A percentile compares a stretch with the other conserved stretches of the same genome.
These are phyloP conservation scores for Siniperca obscura DNA, from an alignment of 2,797 vertebrate genomes.

Conservation along the genomic window DNA sequence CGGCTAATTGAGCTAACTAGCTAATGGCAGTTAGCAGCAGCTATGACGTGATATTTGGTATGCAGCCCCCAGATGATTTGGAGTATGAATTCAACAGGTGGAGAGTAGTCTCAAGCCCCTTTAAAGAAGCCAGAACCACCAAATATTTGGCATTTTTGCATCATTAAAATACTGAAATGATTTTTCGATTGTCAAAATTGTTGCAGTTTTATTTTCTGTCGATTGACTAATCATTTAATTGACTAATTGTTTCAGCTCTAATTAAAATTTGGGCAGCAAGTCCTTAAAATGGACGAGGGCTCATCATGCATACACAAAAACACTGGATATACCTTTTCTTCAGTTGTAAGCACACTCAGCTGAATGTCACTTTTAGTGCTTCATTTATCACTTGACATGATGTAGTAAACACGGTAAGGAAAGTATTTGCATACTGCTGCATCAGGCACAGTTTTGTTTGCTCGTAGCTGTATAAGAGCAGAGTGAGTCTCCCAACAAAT, in stretches of 20 bases:
- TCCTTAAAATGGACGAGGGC: conserved; percentile 12
- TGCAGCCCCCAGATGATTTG: no score
- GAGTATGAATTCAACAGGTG: no score
- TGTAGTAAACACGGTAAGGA: conserved; percentile 44
- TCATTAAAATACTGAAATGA: conserved; percentile 6
- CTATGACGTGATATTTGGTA: no score
- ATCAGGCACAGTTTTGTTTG: conserved; percentile 69
- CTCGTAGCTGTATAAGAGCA: conserved; percentile 41
- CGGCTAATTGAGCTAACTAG: no score
- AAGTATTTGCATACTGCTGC: conserved; percentile 77
- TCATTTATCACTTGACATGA: conserved; percentile 64
- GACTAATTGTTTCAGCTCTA: conserved; percentile 15
- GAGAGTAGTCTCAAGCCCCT: no score
- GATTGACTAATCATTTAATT: background rate
- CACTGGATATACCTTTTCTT: conserved; percentile 22
- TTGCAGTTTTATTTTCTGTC: conserved; percentile 2
- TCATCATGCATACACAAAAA: conserved; percentile 30
- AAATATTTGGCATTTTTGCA: background rate
- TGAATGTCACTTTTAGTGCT: conserved; percentile 64
- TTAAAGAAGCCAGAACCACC: background rate
- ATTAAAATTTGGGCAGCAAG: background rate
- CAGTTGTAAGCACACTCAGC: conserved; percentile 30
- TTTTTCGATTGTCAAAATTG: background rate
- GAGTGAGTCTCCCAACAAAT: conserved; percentile 60
- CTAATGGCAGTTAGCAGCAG: no score